These are phyloP conservation scores for Rapana venosa DNA, from an alignment of 2,888 invertebrate species.

Conservation along the genomic window DNA sequence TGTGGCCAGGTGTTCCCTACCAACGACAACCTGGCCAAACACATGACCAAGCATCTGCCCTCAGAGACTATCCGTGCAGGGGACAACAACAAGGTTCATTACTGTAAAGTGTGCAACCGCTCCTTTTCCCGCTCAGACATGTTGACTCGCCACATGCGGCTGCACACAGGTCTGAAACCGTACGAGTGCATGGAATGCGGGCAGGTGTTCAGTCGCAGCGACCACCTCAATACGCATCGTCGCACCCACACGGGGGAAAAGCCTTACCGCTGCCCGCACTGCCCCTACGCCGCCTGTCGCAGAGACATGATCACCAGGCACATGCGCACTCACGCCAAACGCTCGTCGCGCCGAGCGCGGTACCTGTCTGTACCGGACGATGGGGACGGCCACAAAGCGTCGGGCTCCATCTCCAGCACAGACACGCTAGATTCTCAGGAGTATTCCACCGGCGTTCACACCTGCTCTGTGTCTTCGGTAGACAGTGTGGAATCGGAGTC, in stretches of 20 bases:
- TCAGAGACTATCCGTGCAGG: slow-evolving; percentile 80
- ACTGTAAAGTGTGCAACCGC: slow-evolving; percentile 95
- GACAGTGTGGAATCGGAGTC: slow-evolving; percentile 71
- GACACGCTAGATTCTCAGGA: slow-evolving; percentile 71
- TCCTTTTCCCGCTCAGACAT: slow-evolving; percentile 98
- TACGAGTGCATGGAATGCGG: slow-evolving; percentile 97
- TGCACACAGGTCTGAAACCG: slow-evolving; percentile 98
- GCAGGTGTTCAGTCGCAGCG: slow-evolving; percentile 94
- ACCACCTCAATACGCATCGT: slow-evolving; percentile 98
- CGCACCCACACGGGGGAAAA: slow-evolving; percentile 94
- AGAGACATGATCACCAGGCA: slow-evolving; percentile 99
- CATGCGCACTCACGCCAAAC: slow-evolving; percentile 90
- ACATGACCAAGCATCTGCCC: slow-evolving; percentile 95
- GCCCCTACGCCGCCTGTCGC: slow-evolving; percentile 98
- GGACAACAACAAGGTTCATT: slow-evolving; percentile 83
- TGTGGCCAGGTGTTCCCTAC: slow-evolving; percentile 97
- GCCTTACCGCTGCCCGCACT: slow-evolving; percentile 95
- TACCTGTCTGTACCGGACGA: slow-evolving; percentile 71
- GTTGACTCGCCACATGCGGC: slow-evolving; percentile 97
- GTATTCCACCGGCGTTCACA: slow-evolving; percentile 53
- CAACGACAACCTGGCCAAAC: slow-evolving; percentile 97
- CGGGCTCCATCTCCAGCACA: slow-evolving; percentile 65
- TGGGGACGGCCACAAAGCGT: background rate
- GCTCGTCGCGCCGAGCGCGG: slow-evolving; percentile 67
- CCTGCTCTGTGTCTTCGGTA: slow-evolving; percentile 72